Percentiles rank a stretch among this genome's conserved stretches.
phyloP scores from a whole-genome alignment of 2,888 invertebrate genomes.

The Metallyticus violacea region DNA sequence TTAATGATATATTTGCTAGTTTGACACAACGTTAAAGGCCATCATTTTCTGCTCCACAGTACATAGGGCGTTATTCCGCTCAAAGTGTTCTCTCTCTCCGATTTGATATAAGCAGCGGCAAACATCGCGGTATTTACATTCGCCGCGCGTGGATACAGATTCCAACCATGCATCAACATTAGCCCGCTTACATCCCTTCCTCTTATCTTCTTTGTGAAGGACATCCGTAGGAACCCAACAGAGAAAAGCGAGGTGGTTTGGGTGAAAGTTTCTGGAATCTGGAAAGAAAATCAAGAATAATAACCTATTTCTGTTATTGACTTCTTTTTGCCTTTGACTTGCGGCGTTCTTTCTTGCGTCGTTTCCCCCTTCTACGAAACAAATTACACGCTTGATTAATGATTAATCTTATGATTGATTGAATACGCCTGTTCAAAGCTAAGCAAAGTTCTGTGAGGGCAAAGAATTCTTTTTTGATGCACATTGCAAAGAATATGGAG shows the following conservation, averaged over 20 bases:
- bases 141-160: neutral
- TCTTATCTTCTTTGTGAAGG: neutral
- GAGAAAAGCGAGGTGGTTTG: no score
- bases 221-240: neutral
- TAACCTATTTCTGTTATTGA: conserved; percentile 15
- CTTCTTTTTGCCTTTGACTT: neutral
- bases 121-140: neutral
- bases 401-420: conserved; percentile 21
- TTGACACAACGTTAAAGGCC: neutral
- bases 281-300: neutral
- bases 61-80: neutral
- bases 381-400: conserved; percentile 5
- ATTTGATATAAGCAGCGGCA: neutral
- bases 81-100: neutral
- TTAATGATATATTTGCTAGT: neutral
- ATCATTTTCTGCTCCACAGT: neutral
- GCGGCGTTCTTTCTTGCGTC: neutral
- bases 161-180: conserved; percentile 11
- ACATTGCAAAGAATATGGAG: neutral
- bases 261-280: neutral
- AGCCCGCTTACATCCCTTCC: neutral
- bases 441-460: neutral
- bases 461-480: neutral
- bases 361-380: neutral
- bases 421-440: conserved; percentile 4